Base-by-base conservation (phyloP, 1,140 invertebrate species). In the Himalopsyche phryganea region DNA sequence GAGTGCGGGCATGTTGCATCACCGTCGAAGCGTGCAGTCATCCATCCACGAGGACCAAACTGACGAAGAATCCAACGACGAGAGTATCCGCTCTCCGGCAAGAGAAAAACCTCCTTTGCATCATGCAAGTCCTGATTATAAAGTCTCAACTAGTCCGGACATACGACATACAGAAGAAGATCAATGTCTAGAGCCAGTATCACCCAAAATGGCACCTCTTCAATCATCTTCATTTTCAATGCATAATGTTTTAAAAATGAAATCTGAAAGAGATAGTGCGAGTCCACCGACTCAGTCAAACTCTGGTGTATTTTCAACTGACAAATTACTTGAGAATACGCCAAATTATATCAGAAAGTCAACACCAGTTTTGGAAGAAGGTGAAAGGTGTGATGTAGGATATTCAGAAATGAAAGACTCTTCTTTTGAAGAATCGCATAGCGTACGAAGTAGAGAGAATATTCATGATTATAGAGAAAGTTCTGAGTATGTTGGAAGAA, bases 291-390 rank as follows among this genome's bases (percentile, higher is more conserved):
- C 42, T 15, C 53, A 50, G 15, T 40, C 53, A 4, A 62, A 62
- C 19, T 28, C 51, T 19, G 74, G 76, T 60, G 76, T 78, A 2
- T 78, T 78, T 52, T 76, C 76, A 13, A 78, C 75, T 0, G 75
- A 78, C 0, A 78, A 77, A 46, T 53, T 78, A 1, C 52, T 78
- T 1, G 73, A 77, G 50, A 77, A 66, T 28, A 78, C 76, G 0
- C 76, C 76, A 0, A 75, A 72, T 51, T 78, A 63, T 28, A 67
- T 44, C 69, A 74, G 54, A 71, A 75, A 49, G 14, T 15, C 55
- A 28, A 57, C 60, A 13, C 51, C 60, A 2, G 28, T 38, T 14
- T 19, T 62, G 10, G 55, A 58, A 18, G 60, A 62, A 17, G 45
- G 18, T 33, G 35, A 35, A 15, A 62, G 50, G 33, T 28, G 38